phyloP scores from a whole-genome alignment of 2,888 invertebrate species.

The Platycnemis pennipes region DNA sequence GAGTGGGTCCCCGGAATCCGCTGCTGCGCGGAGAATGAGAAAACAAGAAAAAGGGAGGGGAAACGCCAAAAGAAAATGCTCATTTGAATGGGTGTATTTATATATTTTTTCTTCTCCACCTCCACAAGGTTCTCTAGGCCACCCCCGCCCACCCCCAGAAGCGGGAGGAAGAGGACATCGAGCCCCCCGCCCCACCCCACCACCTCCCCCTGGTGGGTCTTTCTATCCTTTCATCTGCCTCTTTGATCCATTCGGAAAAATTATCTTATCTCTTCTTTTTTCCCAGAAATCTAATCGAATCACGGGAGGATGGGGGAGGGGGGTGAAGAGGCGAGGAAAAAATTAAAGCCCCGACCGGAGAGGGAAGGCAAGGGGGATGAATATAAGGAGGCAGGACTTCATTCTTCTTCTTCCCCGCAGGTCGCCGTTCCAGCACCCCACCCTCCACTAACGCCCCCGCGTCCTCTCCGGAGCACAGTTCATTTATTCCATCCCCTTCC shows the following conservation, averaged over 20 bases:
- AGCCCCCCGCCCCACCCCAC: background rate
- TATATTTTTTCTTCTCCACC: background rate
- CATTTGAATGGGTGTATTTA: background rate
- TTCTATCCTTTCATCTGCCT: constrained; percentile 18
- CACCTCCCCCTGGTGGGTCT: background rate
- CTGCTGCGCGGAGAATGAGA: background rate
- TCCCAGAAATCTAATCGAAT: constrained; percentile 33
- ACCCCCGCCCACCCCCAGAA: background rate
- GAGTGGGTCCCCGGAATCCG: background rate
- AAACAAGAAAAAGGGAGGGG: background rate
- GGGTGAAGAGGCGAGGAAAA: background rate
- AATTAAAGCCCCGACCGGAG: background rate
- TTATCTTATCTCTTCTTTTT: constrained; percentile 14
- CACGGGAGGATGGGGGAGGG: background rate
- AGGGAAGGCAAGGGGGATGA: background rate
- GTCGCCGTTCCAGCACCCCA: background rate
- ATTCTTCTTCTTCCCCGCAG: constrained; percentile 5
- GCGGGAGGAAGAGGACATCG: background rate
- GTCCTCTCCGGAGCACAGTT: background rate
- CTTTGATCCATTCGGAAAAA: constrained; percentile 49
- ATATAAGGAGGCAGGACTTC: constrained; percentile 8
- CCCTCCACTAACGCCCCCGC: background rate
- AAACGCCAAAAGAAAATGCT: background rate
- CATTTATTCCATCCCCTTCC: background rate
- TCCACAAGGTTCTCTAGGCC: background rate